Conservation (phyloP, 2,888 invertebrate genomes). For the Neelides folsomi region DNA sequence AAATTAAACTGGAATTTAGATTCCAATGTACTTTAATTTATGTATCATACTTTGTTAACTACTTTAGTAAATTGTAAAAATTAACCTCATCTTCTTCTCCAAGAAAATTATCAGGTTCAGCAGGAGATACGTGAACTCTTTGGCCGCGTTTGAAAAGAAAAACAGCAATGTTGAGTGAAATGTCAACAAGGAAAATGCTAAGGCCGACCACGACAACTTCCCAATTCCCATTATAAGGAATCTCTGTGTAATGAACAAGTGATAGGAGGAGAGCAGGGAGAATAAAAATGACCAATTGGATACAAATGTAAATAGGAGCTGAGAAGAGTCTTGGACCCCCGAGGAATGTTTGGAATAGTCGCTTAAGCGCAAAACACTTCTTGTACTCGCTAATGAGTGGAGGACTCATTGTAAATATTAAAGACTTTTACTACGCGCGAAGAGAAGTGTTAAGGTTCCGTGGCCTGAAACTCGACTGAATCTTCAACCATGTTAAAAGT, state of each 20-base stretch:
- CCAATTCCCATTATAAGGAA: slow-evolving; percentile 6
- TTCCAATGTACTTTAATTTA: neutral
- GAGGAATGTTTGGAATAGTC: slow-evolving; percentile 22
- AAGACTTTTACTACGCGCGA: too few relatives aligned
- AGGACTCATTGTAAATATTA: slow-evolving; percentile 20
- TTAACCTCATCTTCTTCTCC: slow-evolving; percentile 26
- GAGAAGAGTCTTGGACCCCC: slow-evolving; percentile 23
- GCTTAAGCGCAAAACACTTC: slow-evolving; percentile 18
- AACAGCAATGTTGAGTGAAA: slow-evolving; percentile 19
- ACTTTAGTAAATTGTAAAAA: neutral
- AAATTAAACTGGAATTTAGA: neutral
- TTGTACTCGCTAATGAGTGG: slow-evolving; percentile 29
- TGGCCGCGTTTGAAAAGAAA: slow-evolving; percentile 17
- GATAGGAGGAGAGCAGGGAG: slow-evolving; percentile 20
- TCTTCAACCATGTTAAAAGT: too few relatives aligned
- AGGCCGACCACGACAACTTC: slow-evolving; percentile 15
- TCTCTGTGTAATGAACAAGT: slow-evolving; percentile 11
- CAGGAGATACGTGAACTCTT: slow-evolving; percentile 9
- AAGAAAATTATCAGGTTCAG: slow-evolving; percentile 13
- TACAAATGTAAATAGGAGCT: slow-evolving; percentile 11
- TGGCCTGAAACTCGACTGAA: too few relatives aligned
- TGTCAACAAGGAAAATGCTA: slow-evolving; percentile 18
- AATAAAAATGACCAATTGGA: slow-evolving; percentile 21
- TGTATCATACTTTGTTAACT: neutral
- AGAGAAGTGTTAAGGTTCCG: too few relatives aligned